Conservation (phyloP, 2,888 invertebrate genomes). For the Cephalotes varians region DNA sequence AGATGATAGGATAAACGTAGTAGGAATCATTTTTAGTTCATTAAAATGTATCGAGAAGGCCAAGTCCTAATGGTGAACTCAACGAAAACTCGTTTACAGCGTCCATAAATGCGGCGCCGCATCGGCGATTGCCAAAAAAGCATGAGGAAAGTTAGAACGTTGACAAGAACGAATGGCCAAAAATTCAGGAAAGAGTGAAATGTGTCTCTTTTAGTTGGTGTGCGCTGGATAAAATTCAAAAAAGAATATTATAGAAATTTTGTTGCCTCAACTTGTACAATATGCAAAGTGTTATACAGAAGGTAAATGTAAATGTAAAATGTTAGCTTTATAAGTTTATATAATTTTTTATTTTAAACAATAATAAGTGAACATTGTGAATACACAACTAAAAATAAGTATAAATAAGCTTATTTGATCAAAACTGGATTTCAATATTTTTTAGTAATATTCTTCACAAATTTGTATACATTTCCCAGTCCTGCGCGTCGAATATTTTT, state of each 20-base stretch:
- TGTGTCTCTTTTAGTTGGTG: constrained; percentile 26
- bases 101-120: constrained; percentile 32
- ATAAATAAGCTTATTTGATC: no score
- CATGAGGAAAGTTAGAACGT: constrained; percentile 21
- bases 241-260: neutral
- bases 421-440: no score
- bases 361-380: no score
- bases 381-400: no score
- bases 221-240: constrained; percentile 6
- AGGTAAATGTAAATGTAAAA: no score
- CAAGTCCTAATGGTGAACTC: neutral
- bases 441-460: no score
- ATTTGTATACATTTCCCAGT: no score
- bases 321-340: no score
- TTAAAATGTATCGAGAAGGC: constrained; percentile 18
- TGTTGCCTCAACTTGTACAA: neutral
- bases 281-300: no score
- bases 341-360: no score
- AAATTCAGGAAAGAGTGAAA: constrained; percentile 32
- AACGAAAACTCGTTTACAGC: neutral
- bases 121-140: constrained; percentile 12
- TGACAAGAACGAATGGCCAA: neutral
- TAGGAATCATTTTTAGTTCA: neutral
- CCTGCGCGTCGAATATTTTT: no score
- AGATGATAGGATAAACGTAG: neutral